Conservation (phyloP, 2,797 vertebrate species). For the Sebastes cheni region DNA sequence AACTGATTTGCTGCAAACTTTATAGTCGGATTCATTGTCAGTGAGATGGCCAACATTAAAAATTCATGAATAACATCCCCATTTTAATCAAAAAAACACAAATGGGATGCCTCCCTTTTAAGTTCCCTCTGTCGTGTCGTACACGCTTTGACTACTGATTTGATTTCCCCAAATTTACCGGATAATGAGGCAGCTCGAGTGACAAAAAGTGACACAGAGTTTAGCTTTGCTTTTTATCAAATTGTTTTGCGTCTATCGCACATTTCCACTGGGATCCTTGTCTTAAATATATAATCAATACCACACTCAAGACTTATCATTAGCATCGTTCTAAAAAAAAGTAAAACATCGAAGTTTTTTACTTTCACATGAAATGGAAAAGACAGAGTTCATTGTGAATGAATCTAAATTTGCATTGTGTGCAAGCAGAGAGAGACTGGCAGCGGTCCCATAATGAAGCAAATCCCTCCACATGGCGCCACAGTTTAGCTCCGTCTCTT, state of each 20-base stretch:
- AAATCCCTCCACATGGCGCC: constrained; percentile 14
- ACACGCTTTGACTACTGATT: neutral
- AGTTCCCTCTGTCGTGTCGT: neutral
- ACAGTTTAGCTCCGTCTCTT: constrained; percentile 22
- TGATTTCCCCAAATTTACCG: neutral
- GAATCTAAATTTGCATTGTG: neutral
- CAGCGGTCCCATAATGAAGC: neutral
- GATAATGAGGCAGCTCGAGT: neutral
- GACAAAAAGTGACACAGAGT: neutral
- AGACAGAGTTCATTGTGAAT: neutral
- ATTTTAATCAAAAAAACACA: neutral
- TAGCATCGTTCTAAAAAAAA: neutral
- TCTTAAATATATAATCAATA: neutral
- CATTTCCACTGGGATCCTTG: neutral
- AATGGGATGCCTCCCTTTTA: neutral
- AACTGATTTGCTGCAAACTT: neutral
- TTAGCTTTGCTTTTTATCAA: constrained; percentile 17
- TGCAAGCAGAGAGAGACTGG: neutral
- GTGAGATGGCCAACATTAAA: neutral
- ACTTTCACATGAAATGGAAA: neutral
- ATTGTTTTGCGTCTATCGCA: neutral
- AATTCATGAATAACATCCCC: neutral
- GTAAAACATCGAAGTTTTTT: neutral
- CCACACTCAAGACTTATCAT: neutral
- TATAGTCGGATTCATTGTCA: neutral